These are phyloP conservation scores for Ictalurus punctatus DNA, from an alignment of 2,113 vertebrate genomes.

Conservation along the genomic window DNA sequence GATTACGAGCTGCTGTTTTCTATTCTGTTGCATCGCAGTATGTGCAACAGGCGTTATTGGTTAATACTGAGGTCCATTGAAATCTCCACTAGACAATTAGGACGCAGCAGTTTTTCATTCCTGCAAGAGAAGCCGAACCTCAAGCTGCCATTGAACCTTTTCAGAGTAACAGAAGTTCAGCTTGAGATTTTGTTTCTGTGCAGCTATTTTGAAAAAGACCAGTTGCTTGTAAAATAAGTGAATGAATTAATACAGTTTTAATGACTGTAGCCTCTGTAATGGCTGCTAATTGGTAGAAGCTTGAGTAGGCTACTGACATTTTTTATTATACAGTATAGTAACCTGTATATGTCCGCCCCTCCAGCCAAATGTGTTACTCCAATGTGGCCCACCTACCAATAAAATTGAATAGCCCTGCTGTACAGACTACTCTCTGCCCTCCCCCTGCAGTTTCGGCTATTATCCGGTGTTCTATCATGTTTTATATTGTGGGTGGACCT, in stretches of 20 bases:
- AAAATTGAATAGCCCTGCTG: neutral
- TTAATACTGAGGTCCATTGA: neutral
- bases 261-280: neutral
- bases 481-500: constrained; percentile 9
- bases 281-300: neutral
- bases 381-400: neutral
- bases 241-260: neutral
- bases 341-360: neutral
- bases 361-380: neutral
- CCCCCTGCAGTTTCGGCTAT: neutral
- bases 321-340: neutral
- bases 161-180: neutral
- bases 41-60: neutral
- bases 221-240: neutral
- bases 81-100: neutral
- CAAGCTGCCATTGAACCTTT: neutral
- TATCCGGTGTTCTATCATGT: neutral
- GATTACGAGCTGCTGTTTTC: neutral
- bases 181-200: neutral
- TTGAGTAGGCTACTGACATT: neutral
- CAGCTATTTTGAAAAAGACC: neutral
- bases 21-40: neutral
- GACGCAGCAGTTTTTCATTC: neutral
- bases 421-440: neutral
- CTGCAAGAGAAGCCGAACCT: neutral